Conservation (phyloP, 2,797 vertebrate genomes). For the Mormyrops attenuatus region DNA sequence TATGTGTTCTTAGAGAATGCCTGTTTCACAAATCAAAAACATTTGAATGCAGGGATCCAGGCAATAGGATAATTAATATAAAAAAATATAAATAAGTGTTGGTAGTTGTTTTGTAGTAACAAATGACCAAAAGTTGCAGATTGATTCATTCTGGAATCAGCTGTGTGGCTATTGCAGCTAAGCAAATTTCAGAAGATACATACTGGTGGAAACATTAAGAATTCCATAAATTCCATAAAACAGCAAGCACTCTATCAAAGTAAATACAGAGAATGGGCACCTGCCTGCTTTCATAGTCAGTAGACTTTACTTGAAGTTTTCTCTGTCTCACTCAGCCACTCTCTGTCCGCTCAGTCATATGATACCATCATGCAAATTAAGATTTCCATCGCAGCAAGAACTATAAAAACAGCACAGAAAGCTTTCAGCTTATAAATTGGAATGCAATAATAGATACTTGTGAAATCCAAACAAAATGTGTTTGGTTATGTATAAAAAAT, state of each 20-base stretch:
- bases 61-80: not conserved
- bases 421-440: not conserved
- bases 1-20: not conserved
- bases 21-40: not conserved
- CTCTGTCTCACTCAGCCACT: not conserved
- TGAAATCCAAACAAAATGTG: not conserved
- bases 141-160: not conserved
- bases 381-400: not conserved
- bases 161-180: not conserved
- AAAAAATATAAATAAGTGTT: not conserved
- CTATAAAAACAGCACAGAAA: not conserved
- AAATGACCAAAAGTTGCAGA: not conserved
- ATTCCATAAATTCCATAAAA: not conserved
- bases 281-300: not conserved
- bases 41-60: not conserved
- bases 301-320: not conserved
- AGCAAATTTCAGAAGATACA: not conserved
- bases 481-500: not conserved
- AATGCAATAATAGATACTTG: not conserved
- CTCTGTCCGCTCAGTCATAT: not conserved
- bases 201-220: not conserved
- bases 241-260: not conserved
- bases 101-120: not conserved
- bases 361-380: not conserved
- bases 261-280: not conserved